phyloP scores from a whole-genome alignment of 2,888 invertebrate genomes.

The Bhutanitis thaidina region DNA sequence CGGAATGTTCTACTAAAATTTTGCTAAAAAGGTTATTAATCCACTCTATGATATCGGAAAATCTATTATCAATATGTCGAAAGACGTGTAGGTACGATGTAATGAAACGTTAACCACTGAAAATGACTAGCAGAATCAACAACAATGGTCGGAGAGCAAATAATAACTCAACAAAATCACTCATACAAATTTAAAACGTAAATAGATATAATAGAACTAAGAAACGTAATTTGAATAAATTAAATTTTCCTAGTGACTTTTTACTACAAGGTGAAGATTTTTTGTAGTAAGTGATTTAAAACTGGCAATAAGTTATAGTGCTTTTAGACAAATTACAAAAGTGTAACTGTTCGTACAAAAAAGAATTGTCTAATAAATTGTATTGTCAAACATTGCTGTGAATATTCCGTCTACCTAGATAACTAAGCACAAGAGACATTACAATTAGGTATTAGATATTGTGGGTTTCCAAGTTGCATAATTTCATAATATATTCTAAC shows the following conservation, averaged over 20 bases:
- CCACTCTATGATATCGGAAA: slow-evolving; percentile 1
- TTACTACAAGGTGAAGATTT: no score
- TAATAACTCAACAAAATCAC: no score
- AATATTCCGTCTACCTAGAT: no score
- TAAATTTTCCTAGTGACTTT: no score
- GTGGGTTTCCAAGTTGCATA: neutral
- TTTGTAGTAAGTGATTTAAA: no score
- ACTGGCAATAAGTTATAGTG: no score
- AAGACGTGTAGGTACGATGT: neutral
- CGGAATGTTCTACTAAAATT: slow-evolving; percentile 65
- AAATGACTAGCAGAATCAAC: neutral
- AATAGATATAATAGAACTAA: no score
- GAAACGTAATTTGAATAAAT: no score
- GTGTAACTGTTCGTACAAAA: neutral
- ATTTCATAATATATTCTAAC: slow-evolving; percentile 6
- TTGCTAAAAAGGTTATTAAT: slow-evolving; percentile 28
- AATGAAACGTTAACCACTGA: no score
- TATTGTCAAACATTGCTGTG: neutral
- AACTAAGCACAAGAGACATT: no score
- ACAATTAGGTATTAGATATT: no score
- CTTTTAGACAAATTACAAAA: neutral
- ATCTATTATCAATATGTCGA: neutral
- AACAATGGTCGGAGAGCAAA: slow-evolving; percentile 1
- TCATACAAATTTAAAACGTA: no score
- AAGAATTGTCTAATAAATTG: slow-evolving; percentile 3